phyloP scores from a whole-genome alignment of 1,140 invertebrate genomes.

The Brachionus sp. region DNA sequence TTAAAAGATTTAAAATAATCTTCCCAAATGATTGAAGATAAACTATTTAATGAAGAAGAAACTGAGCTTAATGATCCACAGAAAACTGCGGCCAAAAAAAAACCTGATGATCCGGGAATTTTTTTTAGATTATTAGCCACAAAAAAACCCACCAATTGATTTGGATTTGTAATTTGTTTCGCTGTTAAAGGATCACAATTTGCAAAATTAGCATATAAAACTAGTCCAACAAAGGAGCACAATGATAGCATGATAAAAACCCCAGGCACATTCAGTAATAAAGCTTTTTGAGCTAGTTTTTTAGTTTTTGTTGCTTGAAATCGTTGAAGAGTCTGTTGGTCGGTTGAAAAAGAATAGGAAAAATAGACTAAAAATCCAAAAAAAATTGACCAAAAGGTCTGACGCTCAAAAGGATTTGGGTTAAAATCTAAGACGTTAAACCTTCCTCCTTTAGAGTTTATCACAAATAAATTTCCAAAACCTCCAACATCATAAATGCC shows the following conservation, averaged over 20 bases:
- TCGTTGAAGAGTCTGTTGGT: neutral
- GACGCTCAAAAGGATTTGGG: conserved; percentile 47
- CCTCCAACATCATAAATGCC: conserved; percentile 40
- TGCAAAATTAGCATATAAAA: conserved; percentile 55
- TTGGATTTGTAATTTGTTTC: conserved; percentile 62
- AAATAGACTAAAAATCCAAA: conserved; percentile 51
- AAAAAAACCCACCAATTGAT: conserved; percentile 50
- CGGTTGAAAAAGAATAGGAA: conserved; percentile 43
- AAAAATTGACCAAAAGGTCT: conserved; percentile 54
- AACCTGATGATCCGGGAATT: conserved; percentile 54
- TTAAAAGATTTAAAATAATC: conserved; percentile 65
- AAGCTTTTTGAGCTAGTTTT: conserved; percentile 50
- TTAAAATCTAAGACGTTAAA: conserved; percentile 39
- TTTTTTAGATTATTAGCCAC: conserved; percentile 49
- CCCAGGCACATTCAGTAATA: conserved; percentile 66
- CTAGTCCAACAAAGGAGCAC: conserved; percentile 68
- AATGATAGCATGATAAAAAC: conserved; percentile 73
- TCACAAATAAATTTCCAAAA: neutral
- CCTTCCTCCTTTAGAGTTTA: conserved; percentile 22
- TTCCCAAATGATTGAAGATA: conserved; percentile 81
- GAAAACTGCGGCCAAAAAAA: conserved; percentile 57
- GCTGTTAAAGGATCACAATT: conserved; percentile 54
- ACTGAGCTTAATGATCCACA: conserved; percentile 55
- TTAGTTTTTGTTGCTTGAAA: neutral
- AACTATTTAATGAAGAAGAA: conserved; percentile 74